Conservation (phyloP, 2,797 vertebrate genomes). For the Acipenser transmontanus region DNA sequence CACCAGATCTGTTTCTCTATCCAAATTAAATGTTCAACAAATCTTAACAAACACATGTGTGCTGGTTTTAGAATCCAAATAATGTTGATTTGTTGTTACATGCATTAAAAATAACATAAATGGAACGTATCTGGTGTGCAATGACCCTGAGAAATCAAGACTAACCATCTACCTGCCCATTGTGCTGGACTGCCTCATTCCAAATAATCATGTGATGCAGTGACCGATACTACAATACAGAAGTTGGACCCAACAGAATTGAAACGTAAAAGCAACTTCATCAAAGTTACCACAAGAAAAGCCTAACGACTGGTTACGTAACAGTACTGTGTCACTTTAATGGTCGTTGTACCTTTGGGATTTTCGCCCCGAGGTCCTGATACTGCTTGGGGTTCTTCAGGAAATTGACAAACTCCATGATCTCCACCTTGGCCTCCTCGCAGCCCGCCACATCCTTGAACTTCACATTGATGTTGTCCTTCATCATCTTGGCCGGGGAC, state of each 20-base stretch:
- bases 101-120: too few relatives aligned
- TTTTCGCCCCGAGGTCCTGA: conserved; percentile 58
- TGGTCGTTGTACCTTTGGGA: conserved; percentile 50
- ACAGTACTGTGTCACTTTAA: neutral
- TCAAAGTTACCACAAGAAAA: neutral
- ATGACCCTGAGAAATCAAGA: too few relatives aligned
- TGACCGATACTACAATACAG: neutral
- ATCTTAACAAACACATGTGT: too few relatives aligned
- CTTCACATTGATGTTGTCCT: conserved; percentile 34
- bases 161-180: too few relatives aligned
- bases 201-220: too few relatives aligned
- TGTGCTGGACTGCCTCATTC: too few relatives aligned
- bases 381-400: conserved; percentile 61
- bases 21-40: too few relatives aligned
- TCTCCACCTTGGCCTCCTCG: conserved; percentile 59
- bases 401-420: conserved; percentile 62
- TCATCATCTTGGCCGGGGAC: conserved; percentile 51
- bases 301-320: neutral
- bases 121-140: too few relatives aligned
- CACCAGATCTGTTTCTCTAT: too few relatives aligned
- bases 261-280: neutral
- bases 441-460: conserved; percentile 58
- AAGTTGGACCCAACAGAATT: neutral
- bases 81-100: too few relatives aligned
- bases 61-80: too few relatives aligned